phyloP scores from a whole-genome alignment of 2,797 vertebrate genomes.

The Aeoliscus strigatus region DNA sequence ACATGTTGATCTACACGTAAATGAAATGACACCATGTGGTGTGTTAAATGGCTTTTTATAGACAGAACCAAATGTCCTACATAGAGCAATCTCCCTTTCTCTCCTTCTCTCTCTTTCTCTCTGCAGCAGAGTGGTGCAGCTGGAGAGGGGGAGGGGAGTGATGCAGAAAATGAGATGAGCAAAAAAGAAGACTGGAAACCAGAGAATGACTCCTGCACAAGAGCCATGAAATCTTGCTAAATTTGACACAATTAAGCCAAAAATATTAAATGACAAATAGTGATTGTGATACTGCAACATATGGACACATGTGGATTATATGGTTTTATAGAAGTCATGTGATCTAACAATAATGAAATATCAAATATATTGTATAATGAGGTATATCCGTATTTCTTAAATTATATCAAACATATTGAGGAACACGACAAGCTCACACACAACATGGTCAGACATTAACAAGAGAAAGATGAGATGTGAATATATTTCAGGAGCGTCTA shows the following conservation, averaged over 20 bases:
- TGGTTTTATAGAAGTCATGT: too few relatives aligned
- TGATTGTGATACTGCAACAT: too few relatives aligned
- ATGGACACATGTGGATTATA: too few relatives aligned
- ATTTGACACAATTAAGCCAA: too few relatives aligned
- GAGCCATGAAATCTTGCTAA: slow-evolving; percentile 1
- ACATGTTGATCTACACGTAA: not conserved
- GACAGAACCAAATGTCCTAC: slow-evolving; percentile 38
- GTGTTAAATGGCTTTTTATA: slow-evolving; percentile 35
- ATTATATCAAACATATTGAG: too few relatives aligned
- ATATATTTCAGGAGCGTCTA: too few relatives aligned
- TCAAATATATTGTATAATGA: too few relatives aligned
- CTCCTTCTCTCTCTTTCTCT: slow-evolving; percentile 42
- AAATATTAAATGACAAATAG: too few relatives aligned
- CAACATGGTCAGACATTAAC: not conserved
- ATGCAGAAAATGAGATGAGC: slow-evolving; percentile 60
- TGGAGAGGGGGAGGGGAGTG: slow-evolving; percentile 72
- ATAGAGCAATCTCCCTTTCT: slow-evolving; percentile 42
- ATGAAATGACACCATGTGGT: slow-evolving; percentile 7
- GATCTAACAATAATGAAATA: too few relatives aligned
- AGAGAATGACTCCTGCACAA: slow-evolving; percentile 22
- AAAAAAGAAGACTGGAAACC: slow-evolving; percentile 42
- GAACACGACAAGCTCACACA: too few relatives aligned
- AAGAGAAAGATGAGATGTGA: not conserved
- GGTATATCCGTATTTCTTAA: too few relatives aligned
- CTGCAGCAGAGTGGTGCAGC: slow-evolving; percentile 69